phyloP scores from a whole-genome alignment of 2,888 invertebrate genomes.

The Ellobium chinense region DNA sequence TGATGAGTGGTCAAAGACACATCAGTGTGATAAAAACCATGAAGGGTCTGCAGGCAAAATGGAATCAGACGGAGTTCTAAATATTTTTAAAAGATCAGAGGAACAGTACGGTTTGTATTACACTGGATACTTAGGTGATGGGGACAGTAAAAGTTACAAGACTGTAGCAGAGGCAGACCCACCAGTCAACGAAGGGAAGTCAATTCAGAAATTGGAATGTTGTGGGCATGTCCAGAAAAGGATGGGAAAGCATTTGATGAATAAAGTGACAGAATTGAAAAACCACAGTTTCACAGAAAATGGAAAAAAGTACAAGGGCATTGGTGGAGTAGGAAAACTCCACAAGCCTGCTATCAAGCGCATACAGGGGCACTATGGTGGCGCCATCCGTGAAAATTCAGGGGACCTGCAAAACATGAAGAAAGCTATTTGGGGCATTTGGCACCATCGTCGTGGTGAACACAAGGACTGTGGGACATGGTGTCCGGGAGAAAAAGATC shows the following conservation, averaged over 20 bases:
- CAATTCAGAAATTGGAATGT: not conserved
- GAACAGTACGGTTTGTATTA: not conserved
- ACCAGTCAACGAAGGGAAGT: not conserved
- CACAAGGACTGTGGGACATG: too few species aligned
- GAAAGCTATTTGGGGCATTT: not conserved
- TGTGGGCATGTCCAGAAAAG: not conserved
- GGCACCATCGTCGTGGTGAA: not conserved
- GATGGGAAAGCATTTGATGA: not conserved
- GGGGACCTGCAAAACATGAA: not conserved
- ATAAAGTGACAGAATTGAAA: not conserved
- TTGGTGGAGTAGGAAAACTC: not conserved
- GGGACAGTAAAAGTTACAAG: constrained; percentile 1
- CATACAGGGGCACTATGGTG: not conserved
- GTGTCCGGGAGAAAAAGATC: too few species aligned
- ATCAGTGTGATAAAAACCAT: constrained; percentile 20
- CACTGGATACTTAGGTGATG: constrained; percentile 18
- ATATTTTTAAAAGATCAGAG: constrained; percentile 18
- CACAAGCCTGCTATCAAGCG: not conserved
- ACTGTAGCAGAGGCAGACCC: not conserved
- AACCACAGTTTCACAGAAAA: not conserved
- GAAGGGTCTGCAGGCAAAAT: constrained; percentile 7
- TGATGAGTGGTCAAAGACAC: not conserved
- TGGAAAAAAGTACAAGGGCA: constrained; percentile 3
- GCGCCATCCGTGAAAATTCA: not conserved
- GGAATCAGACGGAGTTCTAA: constrained; percentile 10